Percentiles rank a stretch among this genome's conserved stretches.
These are phyloP conservation scores for Anser brachyrhynchus DNA, from an alignment of 2,113 vertebrate species.

Conservation along the genomic window DNA sequence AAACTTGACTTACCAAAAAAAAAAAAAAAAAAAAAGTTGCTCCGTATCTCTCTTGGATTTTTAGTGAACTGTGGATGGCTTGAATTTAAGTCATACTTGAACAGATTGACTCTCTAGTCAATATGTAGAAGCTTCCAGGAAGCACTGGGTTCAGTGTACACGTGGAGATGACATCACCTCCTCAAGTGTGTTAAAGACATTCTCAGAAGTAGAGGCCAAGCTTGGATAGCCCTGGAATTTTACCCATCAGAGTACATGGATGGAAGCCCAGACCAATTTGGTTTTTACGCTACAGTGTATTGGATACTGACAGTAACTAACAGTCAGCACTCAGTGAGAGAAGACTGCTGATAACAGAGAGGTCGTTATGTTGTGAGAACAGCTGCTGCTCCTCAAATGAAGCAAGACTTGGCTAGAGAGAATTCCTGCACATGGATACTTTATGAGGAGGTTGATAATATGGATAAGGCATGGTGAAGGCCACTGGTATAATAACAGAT, in stretches of 20 bases:
- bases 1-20: rapidly evolving
- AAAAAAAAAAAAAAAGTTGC: no score
- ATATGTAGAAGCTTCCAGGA: background rate
- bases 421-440: rapidly evolving
- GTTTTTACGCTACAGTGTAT: background rate
- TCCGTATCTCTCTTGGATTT: background rate
- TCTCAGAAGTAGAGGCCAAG: background rate
- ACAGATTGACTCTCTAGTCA: background rate
- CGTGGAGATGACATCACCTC: background rate
- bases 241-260: background rate
- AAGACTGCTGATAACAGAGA: background rate
- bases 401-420: background rate
- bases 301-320: background rate
- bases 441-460: background rate
- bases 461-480: background rate
- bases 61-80: background rate
- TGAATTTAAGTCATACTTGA: background rate
- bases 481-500: background rate
- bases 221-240: background rate
- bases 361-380: background rate
- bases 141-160: background rate
- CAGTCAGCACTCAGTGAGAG: background rate
- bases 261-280: background rate
- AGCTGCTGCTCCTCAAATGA: background rate
- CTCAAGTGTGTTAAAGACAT: background rate